These are phyloP conservation scores for Monopis laevigella DNA, from an alignment of 2,888 invertebrate species.

Conservation along the genomic window DNA sequence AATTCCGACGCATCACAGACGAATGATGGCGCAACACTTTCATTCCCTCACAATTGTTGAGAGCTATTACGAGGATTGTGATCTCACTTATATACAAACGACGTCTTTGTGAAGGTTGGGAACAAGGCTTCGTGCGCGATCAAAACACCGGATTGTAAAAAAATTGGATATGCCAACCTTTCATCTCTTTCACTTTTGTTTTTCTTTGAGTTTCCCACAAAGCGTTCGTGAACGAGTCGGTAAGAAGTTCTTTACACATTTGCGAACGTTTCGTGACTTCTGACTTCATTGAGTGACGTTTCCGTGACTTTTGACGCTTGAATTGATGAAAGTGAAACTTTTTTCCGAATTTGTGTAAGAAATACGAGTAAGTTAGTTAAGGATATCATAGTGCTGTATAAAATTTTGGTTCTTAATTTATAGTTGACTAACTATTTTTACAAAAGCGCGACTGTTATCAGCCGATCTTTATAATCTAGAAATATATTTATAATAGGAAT, in stretches of 20 bases:
- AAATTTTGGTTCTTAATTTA: background rate
- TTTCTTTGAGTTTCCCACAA: slow-evolving; percentile 20
- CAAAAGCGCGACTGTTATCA: too few relatives aligned
- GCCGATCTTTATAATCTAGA: too few relatives aligned
- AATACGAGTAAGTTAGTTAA: background rate
- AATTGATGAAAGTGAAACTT: background rate
- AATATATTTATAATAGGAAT: too few relatives aligned
- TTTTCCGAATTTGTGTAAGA: background rate
- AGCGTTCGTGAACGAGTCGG: background rate
- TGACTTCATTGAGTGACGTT: slow-evolving; percentile 2
- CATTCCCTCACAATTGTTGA: slow-evolving; percentile 25
- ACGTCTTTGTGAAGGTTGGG: slow-evolving; percentile 22
- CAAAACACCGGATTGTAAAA: slow-evolving; percentile 14
- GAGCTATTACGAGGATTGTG: slow-evolving; percentile 19
- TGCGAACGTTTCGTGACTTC: slow-evolving; percentile 15
- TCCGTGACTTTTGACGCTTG: slow-evolving; percentile 7
- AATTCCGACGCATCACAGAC: slow-evolving; percentile 26
- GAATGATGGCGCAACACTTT: slow-evolving; percentile 43
- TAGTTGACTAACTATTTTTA: too few relatives aligned
- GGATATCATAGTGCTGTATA: background rate
- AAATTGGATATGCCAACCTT: slow-evolving; percentile 17
- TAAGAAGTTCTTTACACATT: background rate
- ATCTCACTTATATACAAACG: slow-evolving; percentile 20
- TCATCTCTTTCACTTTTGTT: slow-evolving; percentile 23
- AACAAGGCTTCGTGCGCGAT: slow-evolving; percentile 13